Evolutionary conservation across 1,140 invertebrate genomes (phyloP).

Genomic region (Solen grandis): DNA sequence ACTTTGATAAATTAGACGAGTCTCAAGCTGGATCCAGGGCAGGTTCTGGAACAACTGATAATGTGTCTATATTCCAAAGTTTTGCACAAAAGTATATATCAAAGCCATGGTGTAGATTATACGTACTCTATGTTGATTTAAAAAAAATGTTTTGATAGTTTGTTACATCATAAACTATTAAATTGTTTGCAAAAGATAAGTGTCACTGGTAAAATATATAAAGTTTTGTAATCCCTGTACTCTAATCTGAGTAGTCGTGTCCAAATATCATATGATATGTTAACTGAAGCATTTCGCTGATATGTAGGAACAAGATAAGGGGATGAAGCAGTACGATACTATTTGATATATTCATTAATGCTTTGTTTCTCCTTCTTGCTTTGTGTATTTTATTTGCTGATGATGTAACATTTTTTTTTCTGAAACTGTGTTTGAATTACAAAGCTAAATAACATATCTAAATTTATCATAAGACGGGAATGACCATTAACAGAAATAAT

Average conservation of each 20-base stretch:
- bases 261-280: neutral
- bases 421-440: too few species aligned
- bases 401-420: too few species aligned
- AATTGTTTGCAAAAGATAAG: neutral
- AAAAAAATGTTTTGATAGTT: neutral
- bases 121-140: neutral
- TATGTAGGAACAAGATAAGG: constrained; percentile 2
- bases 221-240: neutral
- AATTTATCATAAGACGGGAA: too few species aligned
- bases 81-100: constrained; percentile 5
- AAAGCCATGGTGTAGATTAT: neutral
- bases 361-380: too few species aligned
- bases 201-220: neutral
- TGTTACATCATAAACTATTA: too few species aligned
- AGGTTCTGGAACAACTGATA: neutral
- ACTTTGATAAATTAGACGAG: neutral
- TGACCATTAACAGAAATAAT: too few species aligned
- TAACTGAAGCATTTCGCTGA: neutral
- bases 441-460: too few species aligned
- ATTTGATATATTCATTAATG: too few species aligned
- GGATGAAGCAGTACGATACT: neutral
- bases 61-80: constrained; percentile 5
- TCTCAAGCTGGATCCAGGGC: too few species aligned
- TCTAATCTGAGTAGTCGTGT: neutral
- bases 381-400: too few species aligned